These are phyloP conservation scores for Macaca mulatta DNA, from an alignment of 2,113 vertebrate genomes.

Conservation along the genomic window DNA sequence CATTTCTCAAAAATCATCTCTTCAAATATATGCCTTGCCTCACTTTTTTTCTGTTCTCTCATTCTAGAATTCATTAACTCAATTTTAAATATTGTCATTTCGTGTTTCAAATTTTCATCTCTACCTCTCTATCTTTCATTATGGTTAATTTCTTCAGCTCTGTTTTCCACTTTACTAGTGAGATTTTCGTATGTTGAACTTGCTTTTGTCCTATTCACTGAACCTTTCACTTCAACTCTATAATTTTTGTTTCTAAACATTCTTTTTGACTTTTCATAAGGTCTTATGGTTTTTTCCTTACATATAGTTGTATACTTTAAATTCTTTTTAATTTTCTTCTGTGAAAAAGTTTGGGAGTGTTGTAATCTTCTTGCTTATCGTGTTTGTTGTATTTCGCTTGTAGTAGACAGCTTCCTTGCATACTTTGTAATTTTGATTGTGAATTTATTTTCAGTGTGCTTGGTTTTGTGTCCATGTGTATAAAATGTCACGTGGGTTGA, in stretches of 20 bases:
- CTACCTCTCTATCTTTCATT: background rate
- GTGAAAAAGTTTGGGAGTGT: background rate
- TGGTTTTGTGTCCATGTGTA: background rate
- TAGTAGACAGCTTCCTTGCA: too few relatives aligned
- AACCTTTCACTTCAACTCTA: background rate
- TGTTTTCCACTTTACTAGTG: background rate
- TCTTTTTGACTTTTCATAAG: background rate
- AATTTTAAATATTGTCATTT: background rate
- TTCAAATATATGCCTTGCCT: background rate
- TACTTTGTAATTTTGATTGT: background rate
- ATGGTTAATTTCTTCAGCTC: background rate
- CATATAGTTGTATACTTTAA: background rate
- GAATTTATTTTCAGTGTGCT: background rate
- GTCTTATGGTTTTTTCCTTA: background rate
- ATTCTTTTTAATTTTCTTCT: background rate
- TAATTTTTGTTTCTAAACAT: background rate
- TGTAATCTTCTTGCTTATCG: background rate
- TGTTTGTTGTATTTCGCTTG: background rate
- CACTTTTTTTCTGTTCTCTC: background rate
- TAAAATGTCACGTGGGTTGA: background rate
- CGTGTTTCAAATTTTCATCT: background rate
- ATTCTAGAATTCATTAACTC: background rate
- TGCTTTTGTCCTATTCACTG: background rate
- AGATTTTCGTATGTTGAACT: background rate
- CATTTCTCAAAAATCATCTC: background rate